phyloP scores from a whole-genome alignment of 1,140 invertebrate species.

The Leptinotarsa defecta region DNA sequence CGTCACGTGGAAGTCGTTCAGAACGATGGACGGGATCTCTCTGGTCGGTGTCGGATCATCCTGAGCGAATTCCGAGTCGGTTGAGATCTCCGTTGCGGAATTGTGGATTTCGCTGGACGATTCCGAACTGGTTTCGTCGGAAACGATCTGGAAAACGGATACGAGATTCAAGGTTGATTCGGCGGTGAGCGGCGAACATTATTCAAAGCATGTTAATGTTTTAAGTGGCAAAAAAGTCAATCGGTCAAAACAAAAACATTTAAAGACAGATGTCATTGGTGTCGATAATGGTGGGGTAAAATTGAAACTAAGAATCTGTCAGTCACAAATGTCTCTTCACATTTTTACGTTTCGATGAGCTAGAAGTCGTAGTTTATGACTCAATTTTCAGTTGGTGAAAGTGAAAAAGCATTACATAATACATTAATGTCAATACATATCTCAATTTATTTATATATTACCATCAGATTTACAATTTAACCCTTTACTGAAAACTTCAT shows the following conservation, averaged over 20 bases:
- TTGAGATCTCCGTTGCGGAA: slow-evolving; percentile 88
- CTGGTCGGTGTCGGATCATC: slow-evolving; percentile 74
- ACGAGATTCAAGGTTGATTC: slow-evolving; percentile 3
- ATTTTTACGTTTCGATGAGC: no score
- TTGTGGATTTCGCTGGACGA: slow-evolving; percentile 73
- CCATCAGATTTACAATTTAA: no score
- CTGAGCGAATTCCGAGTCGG: slow-evolving; percentile 87
- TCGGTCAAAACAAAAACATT: background rate
- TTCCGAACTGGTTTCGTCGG: slow-evolving; percentile 69
- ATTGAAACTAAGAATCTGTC: no score
- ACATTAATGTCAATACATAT: no score
- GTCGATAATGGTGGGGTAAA: background rate
- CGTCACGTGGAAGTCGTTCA: slow-evolving; percentile 64
- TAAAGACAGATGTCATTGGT: slow-evolving; percentile 1
- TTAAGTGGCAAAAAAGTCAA: background rate
- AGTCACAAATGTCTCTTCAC: no score
- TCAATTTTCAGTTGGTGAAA: no score
- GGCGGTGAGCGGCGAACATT: background rate
- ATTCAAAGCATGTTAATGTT: slow-evolving; percentile 17
- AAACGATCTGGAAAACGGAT: slow-evolving; percentile 65
- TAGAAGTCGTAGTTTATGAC: no score
- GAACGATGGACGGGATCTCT: slow-evolving; percentile 68
- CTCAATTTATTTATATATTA: no score
- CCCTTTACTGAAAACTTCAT: no score
- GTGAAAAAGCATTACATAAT: no score